A percentile compares a stretch with the other conserved stretches of the same genome.
Conservation (phyloP, 2,797 vertebrate genomes). For the Intellagama lesueurii region DNA sequence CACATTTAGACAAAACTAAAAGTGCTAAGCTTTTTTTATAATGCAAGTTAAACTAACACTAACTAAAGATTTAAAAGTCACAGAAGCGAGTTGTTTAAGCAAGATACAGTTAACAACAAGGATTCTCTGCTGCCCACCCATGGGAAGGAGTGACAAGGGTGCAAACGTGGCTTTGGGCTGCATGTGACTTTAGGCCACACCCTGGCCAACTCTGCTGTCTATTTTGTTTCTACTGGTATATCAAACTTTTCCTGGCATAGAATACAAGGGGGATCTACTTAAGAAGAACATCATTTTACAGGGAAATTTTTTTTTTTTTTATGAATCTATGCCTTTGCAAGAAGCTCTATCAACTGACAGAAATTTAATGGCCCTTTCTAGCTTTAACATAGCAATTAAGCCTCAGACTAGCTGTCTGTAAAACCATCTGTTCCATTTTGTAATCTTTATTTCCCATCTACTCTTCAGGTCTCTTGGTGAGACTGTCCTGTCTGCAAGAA, state of each 20-base stretch:
- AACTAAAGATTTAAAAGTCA: too few species aligned
- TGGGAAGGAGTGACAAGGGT: too few species aligned
- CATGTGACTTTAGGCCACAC: too few species aligned
- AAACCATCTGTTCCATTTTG: conserved; percentile 45
- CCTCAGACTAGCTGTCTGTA: conserved; percentile 51
- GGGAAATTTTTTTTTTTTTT: too few species aligned
- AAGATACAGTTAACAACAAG: too few species aligned
- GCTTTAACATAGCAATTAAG: conserved; percentile 36
- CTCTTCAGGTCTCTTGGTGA: conserved; percentile 15
- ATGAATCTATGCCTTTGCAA: conserved; percentile 35
- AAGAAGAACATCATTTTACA: conserved; percentile 35
- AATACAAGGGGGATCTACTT: neutral
- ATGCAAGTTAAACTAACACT: too few species aligned
- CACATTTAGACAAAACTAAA: too few species aligned
- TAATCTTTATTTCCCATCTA: conserved; percentile 49
- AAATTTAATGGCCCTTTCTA: conserved; percentile 28
- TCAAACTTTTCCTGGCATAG: fast-evolving
- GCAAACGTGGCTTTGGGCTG: too few species aligned
- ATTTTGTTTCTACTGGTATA: neutral
- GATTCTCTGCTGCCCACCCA: too few species aligned
- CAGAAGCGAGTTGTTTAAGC: too few species aligned
- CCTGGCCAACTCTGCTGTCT: neutral
- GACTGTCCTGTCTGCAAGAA: conserved; percentile 18
- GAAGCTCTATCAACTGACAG: conserved; percentile 26
- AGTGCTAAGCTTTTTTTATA: too few species aligned